Base-by-base conservation (phyloP, 23 tunicate genomes). In the Ascidia mentula region DNA sequence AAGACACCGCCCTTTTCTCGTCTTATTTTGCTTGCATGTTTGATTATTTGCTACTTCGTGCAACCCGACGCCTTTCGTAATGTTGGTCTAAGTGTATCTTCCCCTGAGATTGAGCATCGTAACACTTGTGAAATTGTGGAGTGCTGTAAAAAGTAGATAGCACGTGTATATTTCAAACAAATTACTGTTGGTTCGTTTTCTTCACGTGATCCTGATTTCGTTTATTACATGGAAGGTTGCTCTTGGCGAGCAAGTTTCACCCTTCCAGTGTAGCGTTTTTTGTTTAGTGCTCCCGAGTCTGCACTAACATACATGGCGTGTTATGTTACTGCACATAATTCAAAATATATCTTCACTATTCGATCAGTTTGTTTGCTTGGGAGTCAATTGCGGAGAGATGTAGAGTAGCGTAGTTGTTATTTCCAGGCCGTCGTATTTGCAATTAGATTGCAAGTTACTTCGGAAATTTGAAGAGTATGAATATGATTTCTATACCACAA, bases 321-420 rank as follows among this genome's bases (percentile, higher is more conserved):
- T 53, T 5, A 53, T 26, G 65, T 53, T 53, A 53, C 65, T 53
- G 65, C 65, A 53, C 65, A 53, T 53, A 53, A 53, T 53, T 53
- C 65, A 53, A 53, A 53, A 53, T 53, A 53, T 53, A 6, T 53
- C 65, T 53, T 53, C 65, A 53, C 65, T 20, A 53, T 20, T 9
- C 12, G 24, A 53, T n/a, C n/a, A n/a, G n/a, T n/a, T n/a, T n/a
- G n/a, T n/a, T n/a, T n/a, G n/a, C n/a, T n/a, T n/a, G n/a, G n/a
- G n/a, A n/a, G n/a, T n/a, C n/a, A n/a, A n/a, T n/a, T n/a, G n/a
- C n/a, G n/a, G n/a, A n/a, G n/a, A n/a, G n/a, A n/a, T n/a, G n/a
- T n/a, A n/a, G n/a, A n/a, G n/a, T n/a, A n/a, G n/a, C n/a, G n/a
- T n/a, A n/a, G n/a, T n/a, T n/a, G n/a, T n/a, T n/a, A n/a, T n/a